Base-by-base conservation (phyloP, 1,140 invertebrate species). In the Agrilus planipennis region DNA sequence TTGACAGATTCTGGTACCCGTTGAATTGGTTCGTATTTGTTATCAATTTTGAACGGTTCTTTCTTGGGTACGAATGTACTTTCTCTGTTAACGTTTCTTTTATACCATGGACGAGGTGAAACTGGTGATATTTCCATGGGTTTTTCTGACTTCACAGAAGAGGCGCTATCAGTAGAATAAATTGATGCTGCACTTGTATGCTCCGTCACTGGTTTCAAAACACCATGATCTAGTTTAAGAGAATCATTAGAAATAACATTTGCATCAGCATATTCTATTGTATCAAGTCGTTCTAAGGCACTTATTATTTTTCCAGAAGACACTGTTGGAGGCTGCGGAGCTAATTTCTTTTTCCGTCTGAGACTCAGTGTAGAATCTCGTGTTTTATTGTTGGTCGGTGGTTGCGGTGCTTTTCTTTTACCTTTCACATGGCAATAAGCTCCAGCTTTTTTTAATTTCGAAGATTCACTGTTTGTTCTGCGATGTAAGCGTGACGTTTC, bases 331-430 rank as follows among this genome's bases (percentile, higher is more conserved):
- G 76, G 76, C 42, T 63, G 63, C 9, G 78, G 77, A 3, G 77
- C 77, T 14, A 64, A 63, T 39, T 75, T 58, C 55, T 75, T 74
- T 45, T 73, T 73, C 45, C 66, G 58, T 41, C 66, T 60, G n/a
- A 62, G 49, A 51, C 58, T 68, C n/a, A 53, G 50, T 9, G 52
- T 54, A 15, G 52, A 47, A 20, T 45, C 37, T 14, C 28, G 12
- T 5, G 16, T 21, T 16, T 36, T 54, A 45, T 12, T 40, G 38
- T 50, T 36, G 45, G 28, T 31, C 2, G 81, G 82, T 9, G 82
- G 81, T 46, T 70, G 70, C 1, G 81, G 81, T 2, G 81, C 81
- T 52, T 71, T 72, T 23, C 81, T 62, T 52, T 85, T 85, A 10
- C 80, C 80, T 46, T 79, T 80, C 0, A 84, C 79, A 58, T 84